Evolutionary conservation across 2,797 vertebrate genomes (phyloP).

Genomic region (Paedocypris micromegethes): DNA sequence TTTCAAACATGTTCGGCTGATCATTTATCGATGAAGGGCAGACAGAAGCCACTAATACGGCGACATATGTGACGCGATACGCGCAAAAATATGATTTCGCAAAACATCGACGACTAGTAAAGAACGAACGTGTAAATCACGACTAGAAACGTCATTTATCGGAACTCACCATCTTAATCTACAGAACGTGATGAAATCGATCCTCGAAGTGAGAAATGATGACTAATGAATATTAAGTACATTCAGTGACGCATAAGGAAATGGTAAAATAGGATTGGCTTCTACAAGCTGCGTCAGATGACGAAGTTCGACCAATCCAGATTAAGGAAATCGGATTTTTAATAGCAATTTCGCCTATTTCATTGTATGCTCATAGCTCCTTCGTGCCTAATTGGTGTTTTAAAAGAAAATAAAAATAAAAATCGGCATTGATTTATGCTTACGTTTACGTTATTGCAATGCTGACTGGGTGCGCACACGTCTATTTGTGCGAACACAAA

Average conservation of each 20-base stretch:
- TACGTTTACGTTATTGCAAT: too few species aligned
- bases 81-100: neutral
- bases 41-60: neutral
- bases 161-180: conserved; percentile 32
- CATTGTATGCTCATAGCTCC: too few species aligned
- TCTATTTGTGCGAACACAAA: too few species aligned
- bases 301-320: too few species aligned
- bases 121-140: neutral
- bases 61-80: neutral
- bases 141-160: neutral
- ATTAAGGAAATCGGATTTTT: too few species aligned
- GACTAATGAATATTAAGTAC: conserved; percentile 7
- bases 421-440: too few species aligned
- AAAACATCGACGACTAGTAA: neutral
- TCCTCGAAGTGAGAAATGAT: neutral
- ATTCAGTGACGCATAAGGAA: neutral
- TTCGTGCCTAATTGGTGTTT: too few species aligned
- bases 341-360: too few species aligned
- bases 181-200: neutral
- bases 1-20: neutral
- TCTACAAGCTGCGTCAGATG: neutral
- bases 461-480: too few species aligned
- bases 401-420: too few species aligned
- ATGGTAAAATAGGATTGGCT: neutral
- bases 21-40: neutral